A percentile compares a stretch with the other conserved stretches of the same genome.
phyloP scores from a whole-genome alignment of 1,140 invertebrate genomes.

The Phthorimaea operculella region DNA sequence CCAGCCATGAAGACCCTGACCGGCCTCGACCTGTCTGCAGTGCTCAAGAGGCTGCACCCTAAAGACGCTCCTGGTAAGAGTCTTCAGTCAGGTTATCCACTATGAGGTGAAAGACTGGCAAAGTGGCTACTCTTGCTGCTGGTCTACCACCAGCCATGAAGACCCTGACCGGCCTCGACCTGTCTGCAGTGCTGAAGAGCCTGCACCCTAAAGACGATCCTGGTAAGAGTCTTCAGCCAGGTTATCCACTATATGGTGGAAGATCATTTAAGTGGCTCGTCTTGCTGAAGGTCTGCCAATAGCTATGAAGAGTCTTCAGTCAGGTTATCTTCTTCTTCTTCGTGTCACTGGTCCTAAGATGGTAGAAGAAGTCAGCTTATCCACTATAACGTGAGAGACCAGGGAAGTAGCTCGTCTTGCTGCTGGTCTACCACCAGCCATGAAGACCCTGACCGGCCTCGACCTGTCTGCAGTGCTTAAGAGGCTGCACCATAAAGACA shows the following conservation, averaged over 20 bases:
- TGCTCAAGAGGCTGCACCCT: conserved; percentile 46
- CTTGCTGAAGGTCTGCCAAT: conserved; percentile 91
- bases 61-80: too few relatives aligned
- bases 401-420: conserved; percentile 88
- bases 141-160: conserved; percentile 93
- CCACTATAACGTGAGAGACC: too few relatives aligned
- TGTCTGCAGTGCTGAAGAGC: conserved; percentile 68
- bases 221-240: too few relatives aligned
- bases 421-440: conserved; percentile 89
- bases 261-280: conserved; percentile 85
- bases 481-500: conserved; percentile 42
- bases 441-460: conserved; percentile 94
- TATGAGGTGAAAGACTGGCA: too few relatives aligned
- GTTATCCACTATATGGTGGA: too few relatives aligned
- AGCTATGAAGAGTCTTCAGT: conserved; percentile 80
- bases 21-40: conserved; percentile 85
- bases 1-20: conserved; percentile 94
- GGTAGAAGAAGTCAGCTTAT: conserved; percentile 39
- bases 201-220: conserved; percentile 45
- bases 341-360: too few relatives aligned
- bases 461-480: conserved; percentile 75
- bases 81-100: too few relatives aligned
- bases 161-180: conserved; percentile 93
- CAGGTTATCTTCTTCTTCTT: too few relatives aligned
- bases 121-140: conserved; percentile 86